These are phyloP conservation scores for Gandaritis pyraliata DNA, from an alignment of 2,888 invertebrate species.

Conservation along the genomic window DNA sequence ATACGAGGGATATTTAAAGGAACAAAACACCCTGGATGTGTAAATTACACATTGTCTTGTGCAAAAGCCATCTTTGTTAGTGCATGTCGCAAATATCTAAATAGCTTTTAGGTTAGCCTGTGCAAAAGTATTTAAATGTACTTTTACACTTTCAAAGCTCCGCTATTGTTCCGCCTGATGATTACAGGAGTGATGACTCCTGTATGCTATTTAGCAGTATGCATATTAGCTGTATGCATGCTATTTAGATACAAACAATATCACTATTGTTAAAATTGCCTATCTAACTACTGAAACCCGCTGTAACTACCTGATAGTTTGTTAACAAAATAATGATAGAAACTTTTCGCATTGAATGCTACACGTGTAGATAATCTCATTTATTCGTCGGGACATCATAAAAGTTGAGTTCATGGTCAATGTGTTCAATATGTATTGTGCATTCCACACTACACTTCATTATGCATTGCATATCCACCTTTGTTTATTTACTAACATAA, in stretches of 20 bases:
- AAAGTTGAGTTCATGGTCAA: constrained; percentile 46
- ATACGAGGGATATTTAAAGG: constrained; percentile 41
- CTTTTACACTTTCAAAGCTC: not conserved
- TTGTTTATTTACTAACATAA: too few species aligned
- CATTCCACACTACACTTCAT: too few species aligned
- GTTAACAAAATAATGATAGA: constrained; percentile 24
- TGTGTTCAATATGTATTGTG: constrained; percentile 23
- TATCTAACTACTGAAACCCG: not conserved
- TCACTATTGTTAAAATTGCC: not conserved
- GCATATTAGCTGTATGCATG: too few species aligned
- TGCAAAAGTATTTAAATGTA: not conserved
- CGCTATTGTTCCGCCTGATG: not conserved
- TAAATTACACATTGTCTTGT: constrained; percentile 30
- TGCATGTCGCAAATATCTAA: constrained; percentile 9
- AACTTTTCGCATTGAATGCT: constrained; percentile 44
- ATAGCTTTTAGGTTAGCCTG: constrained; percentile 2
- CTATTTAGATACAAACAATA: too few species aligned
- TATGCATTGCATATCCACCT: too few species aligned
- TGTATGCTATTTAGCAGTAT: too few species aligned
- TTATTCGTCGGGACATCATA: constrained; percentile 41
- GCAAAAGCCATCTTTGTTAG: constrained; percentile 8
- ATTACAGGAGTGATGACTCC: too few species aligned
- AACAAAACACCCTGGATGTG: constrained; percentile 36
- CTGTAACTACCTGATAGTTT: constrained; percentile 20
- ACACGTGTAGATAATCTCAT: constrained; percentile 47